Evolutionary conservation across 2,113 vertebrate species (phyloP).

Genomic region (Dromiciops gliroides): DNA sequence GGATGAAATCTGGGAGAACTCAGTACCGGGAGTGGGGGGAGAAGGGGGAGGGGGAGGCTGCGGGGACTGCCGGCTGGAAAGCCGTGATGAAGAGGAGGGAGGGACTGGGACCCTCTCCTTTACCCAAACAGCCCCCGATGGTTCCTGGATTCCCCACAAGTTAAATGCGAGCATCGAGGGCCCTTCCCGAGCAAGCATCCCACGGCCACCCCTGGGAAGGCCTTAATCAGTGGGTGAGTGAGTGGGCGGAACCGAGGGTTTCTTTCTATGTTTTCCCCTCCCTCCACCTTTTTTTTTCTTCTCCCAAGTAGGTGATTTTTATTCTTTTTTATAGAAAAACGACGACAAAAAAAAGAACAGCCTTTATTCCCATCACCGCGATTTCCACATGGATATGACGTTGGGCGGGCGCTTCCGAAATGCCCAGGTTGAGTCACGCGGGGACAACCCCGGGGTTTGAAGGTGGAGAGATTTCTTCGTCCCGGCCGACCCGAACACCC

Average conservation of each 20-base stretch:
- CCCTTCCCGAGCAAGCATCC: not conserved
- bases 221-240: not conserved
- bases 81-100: not conserved
- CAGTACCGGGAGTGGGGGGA: too few species aligned
- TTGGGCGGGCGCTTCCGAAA: constrained; percentile 69
- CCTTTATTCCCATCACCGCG: constrained; percentile 76
- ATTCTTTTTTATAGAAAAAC: constrained; percentile 48
- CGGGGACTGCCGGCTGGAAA: not conserved
- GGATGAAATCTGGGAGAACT: not conserved
- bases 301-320: constrained; percentile 68
- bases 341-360: constrained; percentile 64
- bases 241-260: constrained; percentile 68
- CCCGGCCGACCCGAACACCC: not conserved
- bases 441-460: constrained; percentile 75
- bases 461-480: constrained; percentile 51
- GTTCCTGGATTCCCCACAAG: not conserved
- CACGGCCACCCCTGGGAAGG: not conserved
- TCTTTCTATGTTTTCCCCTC: constrained; percentile 63
- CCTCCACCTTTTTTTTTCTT: constrained; percentile 41
- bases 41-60: too few species aligned
- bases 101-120: not conserved
- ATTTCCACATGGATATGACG: constrained; percentile 81
- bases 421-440: constrained; percentile 74
- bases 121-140: constrained; percentile 5
- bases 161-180: not conserved